Evolutionary conservation across 2,888 invertebrate species (phyloP), one percentile per base, ranked within the genome.

Genomic region (Elgonia sp.): DNA sequence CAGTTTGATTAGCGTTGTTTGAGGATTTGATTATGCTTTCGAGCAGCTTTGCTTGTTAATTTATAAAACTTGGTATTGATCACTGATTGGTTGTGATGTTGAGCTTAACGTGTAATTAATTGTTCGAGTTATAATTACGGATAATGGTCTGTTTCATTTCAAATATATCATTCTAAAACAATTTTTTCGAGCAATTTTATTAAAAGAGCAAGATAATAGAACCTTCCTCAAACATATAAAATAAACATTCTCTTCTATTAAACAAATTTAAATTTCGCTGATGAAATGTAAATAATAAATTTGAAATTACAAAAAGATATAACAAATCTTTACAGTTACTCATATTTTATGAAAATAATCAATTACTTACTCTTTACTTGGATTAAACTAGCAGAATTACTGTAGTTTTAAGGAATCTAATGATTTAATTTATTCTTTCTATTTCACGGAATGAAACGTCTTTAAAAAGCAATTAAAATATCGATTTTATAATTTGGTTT

Each of bases 1-100:
- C 62, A 37, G 10, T 62, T 62, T 62, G 62, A 37, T 62, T 62
- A 37, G 14, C 62, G 37, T 62, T 62, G 62, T 62, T 62, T 37
- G 62, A 37, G 16, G 7, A 62, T 62, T 37, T 62, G 62, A 62
- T 62, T 62, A 62, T 62, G 62, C 62, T 62, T 62, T 62, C 12
- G 16, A 62, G 0, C 14, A 57, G 20, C 21, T 14, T 20, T 10
- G 37, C 4, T 29, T 16, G 62, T 21, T 62, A 37, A 37, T 29
- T 29, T 62, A 62, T 62, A 62, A 62, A 62, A 37, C 37, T 62
- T 62, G 1, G 3, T 62, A 37, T 62, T 62, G 62, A 62, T 62
- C 21, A 20, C 20, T 20, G 10, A 16, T 4, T 14, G 21, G 16
- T 7, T 21, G 2, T 62, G 10, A 14, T 14, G 12, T 62, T 29